Base-by-base conservation (phyloP, 2,113 vertebrate species). In the Pipra filicauda region DNA sequence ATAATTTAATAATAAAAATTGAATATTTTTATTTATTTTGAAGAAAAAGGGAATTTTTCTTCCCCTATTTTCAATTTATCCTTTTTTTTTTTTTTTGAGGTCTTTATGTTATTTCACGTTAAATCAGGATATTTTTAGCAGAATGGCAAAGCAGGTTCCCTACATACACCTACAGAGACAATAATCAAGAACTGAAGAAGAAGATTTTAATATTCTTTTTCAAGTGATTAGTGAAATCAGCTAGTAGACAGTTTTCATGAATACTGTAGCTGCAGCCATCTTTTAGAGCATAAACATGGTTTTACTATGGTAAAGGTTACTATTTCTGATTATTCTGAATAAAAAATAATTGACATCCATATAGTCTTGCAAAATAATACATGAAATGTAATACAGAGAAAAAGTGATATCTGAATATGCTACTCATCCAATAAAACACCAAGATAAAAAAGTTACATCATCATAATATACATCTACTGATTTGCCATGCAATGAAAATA, bases 81-180 rank as follows among this genome's bases (percentile, higher is more conserved):
- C 12, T 52, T 52, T 52, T 52, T 28, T 6, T 4, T 35, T 6
- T 10, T 71, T 81, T 82, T 57, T 2, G 59, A 87, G 6, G 4
- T 15, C 6, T 39, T 57, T 35, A 43, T 61, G 6, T 0, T 41
- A 12, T 67, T 90, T 79, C 12, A 69, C 3, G 5, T 26, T 74
- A 78, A 85, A 62, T 4, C 2, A 46, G 10, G 5, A 13, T n/a
- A 10, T 28, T 66, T 77, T 74, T 80, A 3, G 26, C 7, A 26
- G 19, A 62, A 70, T 31, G 8, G 5, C 4, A 2, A 52, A 88
- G 48, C 4, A 27, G 1, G 1, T 65, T 70, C 17, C 14, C n/a
- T n/a, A n/a, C 3, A 33, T 9, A 12, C 2, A 30, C 1, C 3
- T 24, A 9, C 3, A 33, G 2, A 51, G 2, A 55, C 1, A 24